These are phyloP conservation scores for Cyclina sinensis DNA, from an alignment of 1,140 invertebrate species.

Conservation along the genomic window DNA sequence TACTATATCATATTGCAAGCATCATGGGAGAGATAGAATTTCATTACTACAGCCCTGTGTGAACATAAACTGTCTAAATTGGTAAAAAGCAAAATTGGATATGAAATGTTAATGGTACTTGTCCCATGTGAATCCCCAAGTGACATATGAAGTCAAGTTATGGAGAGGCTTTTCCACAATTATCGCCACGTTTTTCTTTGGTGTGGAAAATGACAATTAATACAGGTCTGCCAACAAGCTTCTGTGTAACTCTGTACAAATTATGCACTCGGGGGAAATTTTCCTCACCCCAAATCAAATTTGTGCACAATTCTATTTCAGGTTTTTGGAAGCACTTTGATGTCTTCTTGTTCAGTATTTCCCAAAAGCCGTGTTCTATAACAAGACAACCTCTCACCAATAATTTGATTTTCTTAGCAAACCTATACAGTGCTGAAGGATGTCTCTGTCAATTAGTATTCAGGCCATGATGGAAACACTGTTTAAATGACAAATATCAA, in stretches of 20 bases:
- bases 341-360: constrained; percentile 4
- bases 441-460: constrained; percentile 55
- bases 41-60: constrained; percentile 49
- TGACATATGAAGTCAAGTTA: constrained; percentile 55
- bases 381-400: constrained; percentile 21
- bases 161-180: constrained; percentile 43
- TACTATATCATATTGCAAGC: constrained; percentile 27
- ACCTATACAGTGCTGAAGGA: constrained; percentile 20
- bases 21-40: constrained; percentile 60
- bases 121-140: constrained; percentile 34
- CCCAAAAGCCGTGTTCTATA: constrained; percentile 33
- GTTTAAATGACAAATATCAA: constrained; percentile 36
- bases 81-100: constrained; percentile 69
- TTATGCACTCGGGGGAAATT: constrained; percentile 65
- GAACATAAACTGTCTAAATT: constrained; percentile 66
- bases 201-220: constrained; percentile 66
- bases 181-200: constrained; percentile 39
- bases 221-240: constrained; percentile 54
- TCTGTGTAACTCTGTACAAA: constrained; percentile 52
- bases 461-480: background rate
- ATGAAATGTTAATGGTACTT: constrained; percentile 63
- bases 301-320: constrained; percentile 54
- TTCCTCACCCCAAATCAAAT: constrained; percentile 65
- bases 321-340: constrained; percentile 25
- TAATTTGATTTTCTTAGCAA: constrained; percentile 55